Evolutionary conservation across 2,888 invertebrate genomes (phyloP).

Genomic region (Hanleya hanleyi): DNA sequence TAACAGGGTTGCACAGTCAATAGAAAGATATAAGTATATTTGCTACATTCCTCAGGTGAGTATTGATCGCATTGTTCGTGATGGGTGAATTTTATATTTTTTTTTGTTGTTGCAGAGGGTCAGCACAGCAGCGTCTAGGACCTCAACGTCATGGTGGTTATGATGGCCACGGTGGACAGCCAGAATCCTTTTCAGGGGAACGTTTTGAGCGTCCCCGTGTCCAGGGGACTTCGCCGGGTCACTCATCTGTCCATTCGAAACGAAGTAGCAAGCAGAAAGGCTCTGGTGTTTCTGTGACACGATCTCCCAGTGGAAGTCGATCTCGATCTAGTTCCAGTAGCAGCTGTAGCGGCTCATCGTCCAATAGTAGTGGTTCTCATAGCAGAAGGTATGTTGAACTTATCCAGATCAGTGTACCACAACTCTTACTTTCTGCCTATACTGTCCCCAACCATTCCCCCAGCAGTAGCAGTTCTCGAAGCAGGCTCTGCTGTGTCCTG

Average conservation of each 20-base stretch:
- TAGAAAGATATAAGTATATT: no score
- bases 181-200: not conserved
- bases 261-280: slow-evolving; percentile 37
- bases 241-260: slow-evolving; percentile 17
- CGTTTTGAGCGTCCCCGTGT: not conserved
- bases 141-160: slow-evolving; percentile 1
- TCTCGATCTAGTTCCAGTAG: slow-evolving; percentile 58
- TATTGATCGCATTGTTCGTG: no score
- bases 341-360: slow-evolving; percentile 67
- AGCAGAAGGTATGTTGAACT: no score
- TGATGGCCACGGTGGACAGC: not conserved
- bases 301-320: slow-evolving; percentile 51
- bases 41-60: no score
- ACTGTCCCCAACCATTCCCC: no score
- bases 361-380: slow-evolving; percentile 73
- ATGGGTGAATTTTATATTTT: not conserved
- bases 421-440: no score
- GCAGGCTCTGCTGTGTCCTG: no score
- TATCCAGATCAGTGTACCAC: no score
- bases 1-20: no score
- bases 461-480: no score
- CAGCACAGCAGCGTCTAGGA: slow-evolving; percentile 1
- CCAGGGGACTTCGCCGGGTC: slow-evolving; percentile 1
- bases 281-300: slow-evolving; percentile 53
- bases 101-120: not conserved